A percentile compares a stretch with the other conserved stretches of the same genome.
These are phyloP conservation scores for Corydoras sp. DNA, from an alignment of 2,113 vertebrate species.

Conservation along the genomic window DNA sequence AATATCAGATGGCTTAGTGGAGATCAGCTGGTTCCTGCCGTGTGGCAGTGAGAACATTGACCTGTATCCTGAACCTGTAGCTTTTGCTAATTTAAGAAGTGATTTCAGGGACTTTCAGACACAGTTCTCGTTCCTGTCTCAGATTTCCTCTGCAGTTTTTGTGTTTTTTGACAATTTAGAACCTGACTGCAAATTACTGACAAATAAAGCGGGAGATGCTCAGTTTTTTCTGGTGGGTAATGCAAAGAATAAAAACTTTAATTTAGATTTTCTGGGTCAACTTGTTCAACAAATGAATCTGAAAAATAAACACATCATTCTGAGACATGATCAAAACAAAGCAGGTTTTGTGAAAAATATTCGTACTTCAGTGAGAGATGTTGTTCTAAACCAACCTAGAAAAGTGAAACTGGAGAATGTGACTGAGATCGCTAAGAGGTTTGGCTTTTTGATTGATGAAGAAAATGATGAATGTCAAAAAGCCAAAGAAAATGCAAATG, in stretches of 20 bases:
- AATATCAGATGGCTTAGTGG: too few species aligned
- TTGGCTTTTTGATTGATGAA: conserved; percentile 58
- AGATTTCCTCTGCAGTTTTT: conserved; percentile 67
- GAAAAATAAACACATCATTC: conserved; percentile 37
- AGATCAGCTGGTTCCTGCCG: conserved; percentile 72
- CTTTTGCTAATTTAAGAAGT: too few species aligned
- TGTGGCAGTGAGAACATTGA: conserved; percentile 52
- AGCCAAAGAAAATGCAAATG: conserved; percentile 47
- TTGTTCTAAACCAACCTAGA: neutral
- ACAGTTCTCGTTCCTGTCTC: conserved; percentile 65
- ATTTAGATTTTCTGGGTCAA: neutral
- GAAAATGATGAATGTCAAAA: too few species aligned
- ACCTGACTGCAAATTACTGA: conserved; percentile 50
- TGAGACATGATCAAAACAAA: conserved; percentile 49
- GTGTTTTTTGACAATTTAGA: conserved; percentile 60
- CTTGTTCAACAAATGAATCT: conserved; percentile 32
- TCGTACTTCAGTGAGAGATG: conserved; percentile 11
- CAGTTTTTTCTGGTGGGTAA: conserved; percentile 55
- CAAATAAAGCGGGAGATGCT: too few species aligned
- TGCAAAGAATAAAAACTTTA: conserved; percentile 27
- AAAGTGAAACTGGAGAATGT: conserved; percentile 44
- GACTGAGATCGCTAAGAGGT: conserved; percentile 41
- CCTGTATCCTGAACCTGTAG: too few species aligned
- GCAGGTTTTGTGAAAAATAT: conserved; percentile 50
- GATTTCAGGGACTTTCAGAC: conserved; percentile 55